Evolutionary conservation across 2,797 vertebrate species (phyloP), one percentile per base, ranked within the genome.

Genomic region (Halcyon leucocephala): DNA sequence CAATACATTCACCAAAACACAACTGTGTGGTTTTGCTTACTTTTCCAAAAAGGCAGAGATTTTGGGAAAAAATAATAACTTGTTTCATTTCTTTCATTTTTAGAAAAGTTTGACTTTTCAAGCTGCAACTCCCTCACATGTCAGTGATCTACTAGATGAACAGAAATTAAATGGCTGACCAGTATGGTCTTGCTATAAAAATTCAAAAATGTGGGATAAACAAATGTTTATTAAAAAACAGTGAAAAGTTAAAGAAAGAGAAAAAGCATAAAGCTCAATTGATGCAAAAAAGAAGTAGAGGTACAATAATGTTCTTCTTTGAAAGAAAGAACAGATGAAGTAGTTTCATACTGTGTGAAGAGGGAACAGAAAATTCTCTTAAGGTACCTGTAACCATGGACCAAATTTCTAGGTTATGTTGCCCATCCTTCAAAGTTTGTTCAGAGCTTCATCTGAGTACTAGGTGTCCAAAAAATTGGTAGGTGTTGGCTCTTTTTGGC

Each of bases 61-160:
- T 83, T 67, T 16, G 25, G 14, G 9, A 51, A 51, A 51, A 14
- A 49, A 49, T 24, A 48, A 24, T 12, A 48, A 24, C 28, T 89
- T 89, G 6, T 65, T 86, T 86, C 0, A 37, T 66, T 91, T 52
- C 5, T 77, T 89, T 77, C 33, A 28, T 70, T 90, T 94, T 86
- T 80, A 90, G 83, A 89, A 91, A 86, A 69, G 44, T 73, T 89
- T 79, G 76, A 64, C 42, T 94, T 88, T 72, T 70, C 19, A 44
- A 10, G 15, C 73, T 84, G 13, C 66, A 96, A 60, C 64, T 62
- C 35, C 28, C 81, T 86, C 87, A 76, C 37, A 52, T 1, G 67
- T 42, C 62, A 82, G 22, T 28, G 11, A 65, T 74, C 54, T 82
- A 78, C 28, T 81, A 90, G 54, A 83, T 69, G 54, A 88, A 81